These are phyloP conservation scores for Metopolophium dirhodum DNA, from an alignment of 1,140 invertebrate species.

Conservation along the genomic window DNA sequence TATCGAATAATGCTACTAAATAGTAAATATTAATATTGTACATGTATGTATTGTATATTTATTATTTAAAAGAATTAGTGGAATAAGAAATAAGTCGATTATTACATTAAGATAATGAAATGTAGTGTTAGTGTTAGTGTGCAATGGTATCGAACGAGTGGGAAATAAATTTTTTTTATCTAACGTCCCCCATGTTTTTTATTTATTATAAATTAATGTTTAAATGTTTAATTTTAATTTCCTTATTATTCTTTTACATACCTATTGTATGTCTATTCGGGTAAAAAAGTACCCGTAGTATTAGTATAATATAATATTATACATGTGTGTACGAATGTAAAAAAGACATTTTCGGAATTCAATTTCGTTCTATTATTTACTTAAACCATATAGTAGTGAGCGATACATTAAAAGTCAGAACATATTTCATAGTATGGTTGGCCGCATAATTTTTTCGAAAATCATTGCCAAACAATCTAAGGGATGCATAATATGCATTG, in stretches of 20 bases:
- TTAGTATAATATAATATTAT: not conserved
- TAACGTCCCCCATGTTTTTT: not conserved
- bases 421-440: not conserved
- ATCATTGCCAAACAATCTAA: not conserved
- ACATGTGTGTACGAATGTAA: not conserved
- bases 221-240: not conserved
- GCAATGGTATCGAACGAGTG: not conserved
- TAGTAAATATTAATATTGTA: not conserved
- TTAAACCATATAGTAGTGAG: not conserved
- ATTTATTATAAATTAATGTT: not conserved
- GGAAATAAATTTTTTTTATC: not conserved
- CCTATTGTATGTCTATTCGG: not conserved
- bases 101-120: not conserved
- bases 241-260: not conserved
- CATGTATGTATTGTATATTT: not conserved
- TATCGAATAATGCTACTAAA: not conserved
- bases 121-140: not conserved
- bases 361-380: not conserved
- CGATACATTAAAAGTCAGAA: not conserved
- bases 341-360: not conserved
- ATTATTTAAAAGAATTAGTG: not conserved
- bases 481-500: not conserved
- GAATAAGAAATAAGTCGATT: not conserved
- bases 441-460: not conserved
- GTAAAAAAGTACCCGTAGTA: not conserved